Evolutionary conservation across 2,888 invertebrate species (phyloP).

Genomic region (Xanthia icteritia): DNA sequence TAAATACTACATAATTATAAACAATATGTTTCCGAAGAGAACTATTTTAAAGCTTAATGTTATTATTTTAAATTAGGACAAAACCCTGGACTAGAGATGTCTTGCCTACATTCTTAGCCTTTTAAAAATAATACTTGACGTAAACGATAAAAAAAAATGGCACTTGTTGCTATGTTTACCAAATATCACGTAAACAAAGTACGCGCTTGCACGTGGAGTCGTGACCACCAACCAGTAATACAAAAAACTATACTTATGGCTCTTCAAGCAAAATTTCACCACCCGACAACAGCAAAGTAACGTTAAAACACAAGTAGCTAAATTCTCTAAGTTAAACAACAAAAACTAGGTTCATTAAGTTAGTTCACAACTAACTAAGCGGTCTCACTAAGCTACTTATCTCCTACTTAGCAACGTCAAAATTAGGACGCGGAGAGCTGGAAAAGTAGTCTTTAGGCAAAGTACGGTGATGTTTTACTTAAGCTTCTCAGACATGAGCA

Average conservation of each 20-base stretch:
- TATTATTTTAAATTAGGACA: not conserved
- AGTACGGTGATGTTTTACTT: not conserved
- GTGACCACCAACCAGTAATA: too few relatives aligned
- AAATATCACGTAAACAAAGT: not conserved
- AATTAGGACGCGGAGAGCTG: conserved; percentile 9
- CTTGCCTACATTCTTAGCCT: not conserved
- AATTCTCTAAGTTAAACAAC: not conserved
- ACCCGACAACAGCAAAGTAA: not conserved
- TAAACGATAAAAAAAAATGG: too few relatives aligned
- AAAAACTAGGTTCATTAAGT: conserved; percentile 19
- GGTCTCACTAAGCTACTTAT: conserved; percentile 51
- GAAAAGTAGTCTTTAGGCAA: conserved; percentile 2
- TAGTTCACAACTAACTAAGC: conserved; percentile 39
- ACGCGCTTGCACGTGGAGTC: too few relatives aligned
- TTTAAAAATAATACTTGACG: not conserved
- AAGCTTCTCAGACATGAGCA: not conserved
- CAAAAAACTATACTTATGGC: not conserved
- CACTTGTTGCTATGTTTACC: not conserved
- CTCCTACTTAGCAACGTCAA: conserved; percentile 12
- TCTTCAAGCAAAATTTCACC: not conserved
- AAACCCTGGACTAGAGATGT: not conserved
- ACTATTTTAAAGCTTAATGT: not conserved
- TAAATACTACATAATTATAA: not conserved
- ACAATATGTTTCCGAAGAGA: not conserved
- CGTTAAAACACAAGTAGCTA: not conserved